Base-by-base conservation (phyloP, 1,140 invertebrate genomes). In the Aphelinus atriplicis region DNA sequence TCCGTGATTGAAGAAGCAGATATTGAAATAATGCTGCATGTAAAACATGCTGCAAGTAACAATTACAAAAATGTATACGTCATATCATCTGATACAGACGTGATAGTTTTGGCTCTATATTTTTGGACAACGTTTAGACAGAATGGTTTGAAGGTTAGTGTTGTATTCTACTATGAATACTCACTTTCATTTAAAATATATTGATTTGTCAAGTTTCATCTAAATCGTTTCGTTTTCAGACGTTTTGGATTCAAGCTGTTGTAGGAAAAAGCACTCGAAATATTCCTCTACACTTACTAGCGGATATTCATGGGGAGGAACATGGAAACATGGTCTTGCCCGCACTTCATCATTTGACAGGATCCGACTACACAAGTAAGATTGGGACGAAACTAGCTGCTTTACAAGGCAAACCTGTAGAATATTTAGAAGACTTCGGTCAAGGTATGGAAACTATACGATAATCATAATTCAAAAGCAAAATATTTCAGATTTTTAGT, bases 1-100 rank as follows among this genome's bases (percentile, higher is more conserved):
- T n/a, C n/a, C n/a, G n/a, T n/a, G n/a, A n/a, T 65, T 2, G 63
- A 65, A 53, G 63, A 65, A 51, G 63, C 63, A n/a, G 63, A 65
- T 53, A 2, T 51, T 26, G 51, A 65, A 65, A 65, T 65, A 51
- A 53, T 65, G n/a, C 4, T 65, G 2, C 63, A 65, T 5, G 3
- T 65, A 2, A n/a, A 65, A n/a, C 45, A 65, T 53, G 7, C 10
- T 53, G 51, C 9, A 6, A 6, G 9, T 9, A 9, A 53, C 4
- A 48, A 63, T 48, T 63, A 26, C 2, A 63, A 61, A 43, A 61
- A 61, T 61, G 43, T 61, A 42, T 42, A 61, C 5, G 58, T 61
- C 7, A 26, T 61, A 43, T 9, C 51, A 6, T 53, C 51, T 53
- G 51, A 53, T 53, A 6, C 9, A 26, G 26, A 26, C 26, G 26